Percentiles rank a stretch among this genome's conserved stretches.
phyloP scores from a whole-genome alignment of 2,888 invertebrate species.

The Scelioninae gen. 2 region DNA sequence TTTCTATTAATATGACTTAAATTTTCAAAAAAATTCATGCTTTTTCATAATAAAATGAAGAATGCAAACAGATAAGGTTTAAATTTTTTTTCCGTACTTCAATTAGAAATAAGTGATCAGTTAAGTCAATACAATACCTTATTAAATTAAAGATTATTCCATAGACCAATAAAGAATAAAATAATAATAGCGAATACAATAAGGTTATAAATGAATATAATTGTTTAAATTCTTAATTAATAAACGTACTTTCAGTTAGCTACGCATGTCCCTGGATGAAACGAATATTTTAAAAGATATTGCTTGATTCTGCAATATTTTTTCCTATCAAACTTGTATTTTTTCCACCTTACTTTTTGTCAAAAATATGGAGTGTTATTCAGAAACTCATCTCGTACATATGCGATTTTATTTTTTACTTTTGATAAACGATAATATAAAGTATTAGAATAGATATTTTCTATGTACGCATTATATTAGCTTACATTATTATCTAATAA shows the following conservation, averaged over 20 bases:
- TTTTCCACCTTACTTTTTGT: constrained; percentile 57
- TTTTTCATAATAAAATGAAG: constrained; percentile 31
- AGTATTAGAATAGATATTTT: constrained; percentile 71
- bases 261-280: constrained; percentile 53
- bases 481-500: constrained; percentile 71
- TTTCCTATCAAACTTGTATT: constrained; percentile 19
- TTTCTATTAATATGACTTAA: background rate
- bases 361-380: constrained; percentile 72
- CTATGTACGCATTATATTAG: constrained; percentile 71
- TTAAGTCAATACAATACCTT: constrained; percentile 4
- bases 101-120: constrained; percentile 13
- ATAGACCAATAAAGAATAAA: background rate
- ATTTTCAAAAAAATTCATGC: constrained; percentile 48
- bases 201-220: too few species aligned
- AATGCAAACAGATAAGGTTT: constrained; percentile 28
- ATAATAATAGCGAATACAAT: too few species aligned
- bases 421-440: constrained; percentile 68
- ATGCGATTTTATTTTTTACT: constrained; percentile 52
- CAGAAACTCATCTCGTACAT: constrained; percentile 62
- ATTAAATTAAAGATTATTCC: background rate
- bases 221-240: too few species aligned
- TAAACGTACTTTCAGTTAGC: constrained; percentile 57
- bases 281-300: constrained; percentile 66
- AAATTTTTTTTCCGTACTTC: constrained; percentile 1
- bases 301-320: constrained; percentile 64